Evolutionary conservation across 2,797 vertebrate genomes (phyloP).

Genomic region (Rhinophrynus dorsalis): DNA sequence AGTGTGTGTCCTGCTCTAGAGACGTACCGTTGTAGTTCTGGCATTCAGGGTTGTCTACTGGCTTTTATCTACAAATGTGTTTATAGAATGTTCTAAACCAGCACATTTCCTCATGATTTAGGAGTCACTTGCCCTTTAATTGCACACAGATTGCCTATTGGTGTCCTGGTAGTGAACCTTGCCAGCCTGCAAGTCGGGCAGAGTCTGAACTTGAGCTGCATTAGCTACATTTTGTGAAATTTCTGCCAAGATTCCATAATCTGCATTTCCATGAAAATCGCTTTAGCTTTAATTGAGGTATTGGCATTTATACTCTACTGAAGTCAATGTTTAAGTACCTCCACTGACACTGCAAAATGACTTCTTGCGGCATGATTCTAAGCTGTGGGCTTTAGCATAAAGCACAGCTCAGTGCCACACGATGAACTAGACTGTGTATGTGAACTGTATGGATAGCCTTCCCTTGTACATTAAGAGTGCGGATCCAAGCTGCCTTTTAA

Average conservation of each 20-base stretch:
- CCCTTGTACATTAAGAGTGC: too few relatives aligned
- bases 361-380: not conserved
- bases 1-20: too few relatives aligned
- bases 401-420: too few relatives aligned
- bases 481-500: too few relatives aligned
- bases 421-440: too few relatives aligned
- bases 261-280: not conserved
- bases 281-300: conserved; percentile 2
- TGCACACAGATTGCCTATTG: not conserved
- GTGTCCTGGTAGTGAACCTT: conserved; percentile 8
- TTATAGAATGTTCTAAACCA: too few relatives aligned
- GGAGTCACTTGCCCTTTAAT: not conserved
- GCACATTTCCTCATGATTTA: not conserved
- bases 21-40: too few relatives aligned
- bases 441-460: too few relatives aligned
- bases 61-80: too few relatives aligned
- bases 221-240: not conserved
- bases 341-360: conserved; percentile 2
- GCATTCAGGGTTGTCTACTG: too few relatives aligned
- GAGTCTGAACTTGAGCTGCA: not conserved
- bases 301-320: conserved; percentile 4
- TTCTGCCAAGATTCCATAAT: conserved; percentile 16
- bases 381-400: too few relatives aligned
- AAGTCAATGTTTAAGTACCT: conserved; percentile 8
- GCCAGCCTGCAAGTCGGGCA: not conserved